These are phyloP conservation scores for Cyclargus thomasi DNA, from an alignment of 1,140 invertebrate genomes.

Conservation along the genomic window DNA sequence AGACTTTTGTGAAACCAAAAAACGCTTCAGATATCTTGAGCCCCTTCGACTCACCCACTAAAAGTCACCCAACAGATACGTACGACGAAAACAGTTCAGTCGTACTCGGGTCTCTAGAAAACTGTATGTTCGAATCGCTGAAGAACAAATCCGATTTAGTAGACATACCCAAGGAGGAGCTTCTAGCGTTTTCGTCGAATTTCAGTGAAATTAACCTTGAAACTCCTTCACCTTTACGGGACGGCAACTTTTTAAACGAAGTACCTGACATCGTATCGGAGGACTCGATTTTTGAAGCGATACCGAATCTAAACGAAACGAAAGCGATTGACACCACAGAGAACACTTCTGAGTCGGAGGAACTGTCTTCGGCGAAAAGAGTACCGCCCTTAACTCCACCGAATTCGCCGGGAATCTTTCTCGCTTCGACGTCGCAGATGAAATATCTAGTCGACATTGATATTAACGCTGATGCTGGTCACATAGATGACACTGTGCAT, in stretches of 20 bases:
- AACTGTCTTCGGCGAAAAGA: constrained; percentile 46
- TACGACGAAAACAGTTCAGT: constrained; percentile 72
- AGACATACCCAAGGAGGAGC: constrained; percentile 65
- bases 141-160: constrained; percentile 66
- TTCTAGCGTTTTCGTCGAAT: constrained; percentile 72
- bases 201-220: constrained; percentile 70
- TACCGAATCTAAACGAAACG: constrained; percentile 40
- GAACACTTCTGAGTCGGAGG: constrained; percentile 45
- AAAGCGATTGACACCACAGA: constrained; percentile 41
- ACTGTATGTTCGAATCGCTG: constrained; percentile 73
- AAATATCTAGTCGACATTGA: constrained; percentile 60
- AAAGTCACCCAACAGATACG: constrained; percentile 64
- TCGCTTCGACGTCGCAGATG: constrained; percentile 51
- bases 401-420: constrained; percentile 60
- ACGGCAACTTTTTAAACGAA: constrained; percentile 65
- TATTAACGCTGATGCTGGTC: constrained; percentile 31
- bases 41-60: constrained; percentile 61
- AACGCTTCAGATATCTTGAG: constrained; percentile 54
- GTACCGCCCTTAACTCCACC: constrained; percentile 60
- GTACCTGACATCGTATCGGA: constrained; percentile 57
- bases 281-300: constrained; percentile 49
- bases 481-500: constrained; percentile 41
- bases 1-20: constrained; percentile 48
- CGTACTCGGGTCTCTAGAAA: constrained; percentile 75
- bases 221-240: constrained; percentile 61